Evolutionary conservation across 2,888 invertebrate genomes (phyloP), one percentile per base, ranked within the genome.

Genomic region (Ceratothoa steindachneri): DNA sequence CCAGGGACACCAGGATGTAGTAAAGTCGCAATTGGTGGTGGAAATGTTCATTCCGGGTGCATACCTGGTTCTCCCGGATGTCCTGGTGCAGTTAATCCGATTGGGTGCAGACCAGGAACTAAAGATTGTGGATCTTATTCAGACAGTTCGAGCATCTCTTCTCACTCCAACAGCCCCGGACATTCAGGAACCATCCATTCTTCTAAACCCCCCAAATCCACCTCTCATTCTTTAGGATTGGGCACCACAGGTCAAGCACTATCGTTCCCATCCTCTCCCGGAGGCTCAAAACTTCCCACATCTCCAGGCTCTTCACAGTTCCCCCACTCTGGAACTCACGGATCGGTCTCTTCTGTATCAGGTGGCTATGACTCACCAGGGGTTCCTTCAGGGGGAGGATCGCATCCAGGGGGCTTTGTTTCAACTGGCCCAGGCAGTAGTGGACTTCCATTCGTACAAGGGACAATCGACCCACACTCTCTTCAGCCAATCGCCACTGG

Each of bases 401-500:
- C 52, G 19, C 52, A 51, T 2, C 3, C 52, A 51, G 52, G 52
- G 19, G 52, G 52, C 3, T n/a, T 51, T n/a, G 22, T 24, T 12
- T 24, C 19, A 15, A 12, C 60, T 24, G 60, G 60, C 24, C 60
- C n/a, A 7, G 24, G 27, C 24, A 22, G 24, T 24, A 24, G 60
- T 4, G 19, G 60, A 9, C 22, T 60, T 2, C 60, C 60, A 22
- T 60, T 60, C 60, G 1, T n/a, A 60, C 60, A 60, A 60, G 60
- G 60, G 1, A 12, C 19, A 2, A 1, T 60, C 3, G 27, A 60
- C 22, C 3, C 60, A 22, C 2, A 60, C 24, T n/a, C 19, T 24
- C 60, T 60, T 60, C 60, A 24, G n/a, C 60, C 60, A 22, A 60
- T 60, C n/a, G 12, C 60, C n/a, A 60, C 60, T 7, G 60, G 60